Evolutionary conservation across 2,113 vertebrate species (phyloP), one percentile per base, ranked within the genome.

Genomic region (Campylomormyrus tamandua): DNA sequence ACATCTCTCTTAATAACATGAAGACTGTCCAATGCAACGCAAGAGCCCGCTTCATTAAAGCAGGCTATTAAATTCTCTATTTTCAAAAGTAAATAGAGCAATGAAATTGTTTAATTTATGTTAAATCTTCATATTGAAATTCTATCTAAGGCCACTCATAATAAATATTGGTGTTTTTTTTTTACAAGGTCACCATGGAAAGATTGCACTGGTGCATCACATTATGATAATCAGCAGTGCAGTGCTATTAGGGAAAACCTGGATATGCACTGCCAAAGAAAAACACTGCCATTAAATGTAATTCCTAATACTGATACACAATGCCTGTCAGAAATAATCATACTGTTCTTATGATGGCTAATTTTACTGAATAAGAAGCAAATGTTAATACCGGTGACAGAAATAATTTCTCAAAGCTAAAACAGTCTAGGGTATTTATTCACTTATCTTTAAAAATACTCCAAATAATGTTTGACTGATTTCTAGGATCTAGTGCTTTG

Each of bases 21-120:
- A 27, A 58, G 42, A 48, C 83, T 27, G 45, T 15, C n/a, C 24
- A 49, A 13, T 24, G 45, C 74, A 80, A 42, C 19, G 13, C 10
- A 27, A 53, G 50, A 39, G 48, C 24, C 85, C 1, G 1, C 50
- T 39, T 53, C 85, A 87, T 87, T 87, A 87, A 10, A 48, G 8
- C 83, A 84, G 39, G 45, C 35, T 80, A 80, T 80, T 80, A 19
- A 39, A 80, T 80, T 80, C 74, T 80, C 35, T 42, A 17, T 80
- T 80, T 80, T 80, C 0, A 80, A 80, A 80, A 42, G 35, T 80
- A 80, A 80, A 80, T 84, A 86, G 21, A 86, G 83, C 83, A 84
- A 49, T 86, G n/a, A 86, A 46, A 48, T 19, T 46, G 13, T 42
- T 42, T 84, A 31, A 45, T 70, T 70, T 70, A 84, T 45, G 46